phyloP scores from a whole-genome alignment of 2,113 vertebrate species.

The Myotis brandtii region DNA sequence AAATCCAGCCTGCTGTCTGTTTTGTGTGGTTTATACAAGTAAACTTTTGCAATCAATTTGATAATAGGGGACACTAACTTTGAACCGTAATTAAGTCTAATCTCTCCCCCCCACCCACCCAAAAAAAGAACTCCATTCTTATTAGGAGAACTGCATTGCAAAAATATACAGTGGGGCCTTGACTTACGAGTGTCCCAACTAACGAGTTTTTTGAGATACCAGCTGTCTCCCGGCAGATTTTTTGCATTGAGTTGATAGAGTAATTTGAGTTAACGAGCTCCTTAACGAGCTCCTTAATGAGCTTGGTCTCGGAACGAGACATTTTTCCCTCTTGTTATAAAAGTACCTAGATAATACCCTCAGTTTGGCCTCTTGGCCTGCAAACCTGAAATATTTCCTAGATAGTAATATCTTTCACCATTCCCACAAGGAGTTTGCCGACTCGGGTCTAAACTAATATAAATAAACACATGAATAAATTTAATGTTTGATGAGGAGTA shows the following conservation, averaged over 20 bases:
- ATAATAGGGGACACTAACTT: neutral
- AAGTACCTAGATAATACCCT: neutral
- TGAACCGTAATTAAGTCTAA: neutral
- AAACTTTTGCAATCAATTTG: no score
- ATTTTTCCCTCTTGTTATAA: neutral
- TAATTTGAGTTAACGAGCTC: no score
- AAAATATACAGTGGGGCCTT: neutral
- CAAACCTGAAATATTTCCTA: conserved; percentile 2
- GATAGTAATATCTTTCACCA: neutral
- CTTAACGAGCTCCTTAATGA: no score
- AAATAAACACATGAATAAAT: neutral
- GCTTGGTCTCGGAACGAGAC: neutral
- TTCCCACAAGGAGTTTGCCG: neutral
- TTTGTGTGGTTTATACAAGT: no score
- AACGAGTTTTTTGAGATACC: no score
- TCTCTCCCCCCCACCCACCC: rapidly evolving
- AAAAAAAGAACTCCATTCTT: neutral
- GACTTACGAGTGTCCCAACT: no score
- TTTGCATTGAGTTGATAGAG: no score
- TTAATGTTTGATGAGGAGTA: neutral
- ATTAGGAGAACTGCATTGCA: neutral
- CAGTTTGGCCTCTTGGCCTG: neutral
- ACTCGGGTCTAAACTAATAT: neutral
- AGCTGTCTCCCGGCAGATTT: no score
- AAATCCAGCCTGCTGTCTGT: no score